Percentiles rank a stretch among this genome's conserved stretches.
Evolutionary conservation across 1,140 invertebrate genomes (phyloP).

Genomic region (Cydia pomonella): DNA sequence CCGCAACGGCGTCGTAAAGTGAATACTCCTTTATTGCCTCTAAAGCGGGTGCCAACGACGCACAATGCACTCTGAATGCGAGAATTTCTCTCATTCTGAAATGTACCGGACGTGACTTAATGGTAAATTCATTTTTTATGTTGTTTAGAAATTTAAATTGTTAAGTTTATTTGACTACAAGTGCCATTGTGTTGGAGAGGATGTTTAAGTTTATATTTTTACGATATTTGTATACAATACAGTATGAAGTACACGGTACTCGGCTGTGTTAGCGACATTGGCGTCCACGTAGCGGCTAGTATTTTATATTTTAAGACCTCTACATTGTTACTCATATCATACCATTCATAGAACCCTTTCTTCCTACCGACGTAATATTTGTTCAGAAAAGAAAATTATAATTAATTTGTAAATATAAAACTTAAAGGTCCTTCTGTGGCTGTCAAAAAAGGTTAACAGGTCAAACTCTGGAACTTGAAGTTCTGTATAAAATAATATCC

Average conservation of each 20-base stretch:
- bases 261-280: too few species aligned
- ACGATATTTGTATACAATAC: constrained; percentile 35
- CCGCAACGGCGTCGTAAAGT: constrained; percentile 9
- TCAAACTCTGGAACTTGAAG: too few species aligned
- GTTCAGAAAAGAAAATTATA: too few species aligned
- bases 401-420: too few species aligned
- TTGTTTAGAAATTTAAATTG: constrained; percentile 4
- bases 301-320: too few species aligned
- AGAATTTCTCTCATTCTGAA: constrained; percentile 13
- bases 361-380: too few species aligned
- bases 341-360: too few species aligned
- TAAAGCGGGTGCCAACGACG: constrained; percentile 13
- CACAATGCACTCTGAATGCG: not conserved
- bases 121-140: not conserved
- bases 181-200: not conserved
- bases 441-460: too few species aligned
- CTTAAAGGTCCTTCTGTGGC: too few species aligned
- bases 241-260: not conserved
- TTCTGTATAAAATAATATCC: too few species aligned
- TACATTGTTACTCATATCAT: too few species aligned
- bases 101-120: constrained; percentile 13
- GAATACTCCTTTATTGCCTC: constrained; percentile 18
- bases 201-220: not conserved
- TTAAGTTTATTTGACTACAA: constrained; percentile 11
- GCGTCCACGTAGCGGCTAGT: too few species aligned